These are phyloP conservation scores for Pocillopora meandrina DNA, from an alignment of 92 coral and sea anemone genomes.

Conservation along the genomic window DNA sequence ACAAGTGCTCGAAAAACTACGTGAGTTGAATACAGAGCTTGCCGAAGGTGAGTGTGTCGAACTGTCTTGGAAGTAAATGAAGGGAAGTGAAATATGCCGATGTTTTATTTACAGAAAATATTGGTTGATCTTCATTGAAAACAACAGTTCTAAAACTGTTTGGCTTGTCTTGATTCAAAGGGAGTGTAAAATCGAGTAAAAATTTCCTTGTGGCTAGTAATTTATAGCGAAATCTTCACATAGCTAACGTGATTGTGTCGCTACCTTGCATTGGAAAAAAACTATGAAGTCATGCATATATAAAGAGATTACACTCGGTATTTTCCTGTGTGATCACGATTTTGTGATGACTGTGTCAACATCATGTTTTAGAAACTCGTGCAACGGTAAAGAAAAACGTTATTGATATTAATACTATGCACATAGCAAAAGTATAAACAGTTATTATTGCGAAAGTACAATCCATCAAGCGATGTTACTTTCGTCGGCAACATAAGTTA, in stretches of 20 bases:
- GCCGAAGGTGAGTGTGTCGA: constrained; percentile 88
- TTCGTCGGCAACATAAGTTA: neutral
- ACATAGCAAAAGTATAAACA: neutral
- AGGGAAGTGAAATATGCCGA: neutral
- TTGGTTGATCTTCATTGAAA: neutral
- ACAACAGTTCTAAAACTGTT: neutral
- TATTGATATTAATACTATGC: neutral
- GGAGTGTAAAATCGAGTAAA: neutral
- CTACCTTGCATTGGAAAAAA: neutral
- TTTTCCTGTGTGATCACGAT: neutral
- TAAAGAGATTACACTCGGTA: constrained; percentile 2
- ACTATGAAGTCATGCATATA: constrained; percentile 23
- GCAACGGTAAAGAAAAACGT: neutral
- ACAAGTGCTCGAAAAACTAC: constrained; percentile 84
- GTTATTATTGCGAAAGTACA: constrained; percentile 20
- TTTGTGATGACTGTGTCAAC: constrained; percentile 35
- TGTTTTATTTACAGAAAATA: neutral
- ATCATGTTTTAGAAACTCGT: neutral
- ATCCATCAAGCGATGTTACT: neutral
- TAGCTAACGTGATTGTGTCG: neutral
- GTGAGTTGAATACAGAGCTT: constrained; percentile 88
- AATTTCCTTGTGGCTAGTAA: neutral
- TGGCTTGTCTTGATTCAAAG: neutral
- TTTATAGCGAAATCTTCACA: neutral
- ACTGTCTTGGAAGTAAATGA: neutral